Conservation (phyloP, 30 jellyfish, hydroid and myxozoan species). For the Rhopilema esculentum region DNA sequence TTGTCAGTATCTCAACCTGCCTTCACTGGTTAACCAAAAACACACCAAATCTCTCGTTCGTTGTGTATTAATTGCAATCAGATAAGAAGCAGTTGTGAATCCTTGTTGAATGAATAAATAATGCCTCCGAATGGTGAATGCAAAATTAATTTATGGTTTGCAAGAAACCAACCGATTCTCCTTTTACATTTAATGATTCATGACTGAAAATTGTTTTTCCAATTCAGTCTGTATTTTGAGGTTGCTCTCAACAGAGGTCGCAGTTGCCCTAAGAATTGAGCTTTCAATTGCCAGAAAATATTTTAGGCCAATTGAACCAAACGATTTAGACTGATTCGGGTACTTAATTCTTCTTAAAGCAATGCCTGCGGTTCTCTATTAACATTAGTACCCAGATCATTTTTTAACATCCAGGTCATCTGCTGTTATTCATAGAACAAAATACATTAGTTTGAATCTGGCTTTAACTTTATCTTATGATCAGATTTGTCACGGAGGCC, state of each 20-base stretch:
- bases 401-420: background rate
- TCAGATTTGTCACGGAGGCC: too few species aligned
- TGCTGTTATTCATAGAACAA: background rate
- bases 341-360: background rate
- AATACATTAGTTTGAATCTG: background rate
- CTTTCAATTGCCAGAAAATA: background rate
- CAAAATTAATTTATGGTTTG: conserved; percentile 4
- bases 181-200: background rate
- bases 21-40: background rate
- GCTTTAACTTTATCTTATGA: too few species aligned
- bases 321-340: background rate
- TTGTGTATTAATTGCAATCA: background rate
- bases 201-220: background rate
- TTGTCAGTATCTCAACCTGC: background rate
- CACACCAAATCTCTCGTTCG: background rate
- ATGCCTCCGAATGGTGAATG: conserved; percentile 15
- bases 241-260: conserved; percentile 15
- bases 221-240: background rate
- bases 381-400: background rate
- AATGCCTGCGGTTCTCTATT: background rate
- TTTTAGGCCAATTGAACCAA: background rate
- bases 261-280: background rate
- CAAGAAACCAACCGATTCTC: conserved; percentile 25
- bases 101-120: conserved; percentile 5
- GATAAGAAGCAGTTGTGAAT: background rate